phyloP scores from a whole-genome alignment of 2,888 invertebrate genomes.

The Rapana venosa region DNA sequence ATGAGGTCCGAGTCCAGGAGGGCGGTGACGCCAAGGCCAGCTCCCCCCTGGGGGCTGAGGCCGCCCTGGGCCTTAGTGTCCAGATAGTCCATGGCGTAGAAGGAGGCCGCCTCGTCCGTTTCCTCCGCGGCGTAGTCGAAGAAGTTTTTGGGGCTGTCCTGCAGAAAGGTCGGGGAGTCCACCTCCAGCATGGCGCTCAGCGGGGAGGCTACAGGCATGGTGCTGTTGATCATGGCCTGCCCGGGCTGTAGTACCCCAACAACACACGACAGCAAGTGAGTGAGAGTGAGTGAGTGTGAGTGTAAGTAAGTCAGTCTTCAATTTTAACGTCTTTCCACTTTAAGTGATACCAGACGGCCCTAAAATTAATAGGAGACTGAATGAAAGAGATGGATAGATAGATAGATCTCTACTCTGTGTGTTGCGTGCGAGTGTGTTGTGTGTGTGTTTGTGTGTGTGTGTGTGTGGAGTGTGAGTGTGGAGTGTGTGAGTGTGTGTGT shows the following conservation, averaged over 20 bases:
- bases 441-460: too few species aligned
- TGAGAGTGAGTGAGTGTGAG: too few species aligned
- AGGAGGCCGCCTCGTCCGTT: background rate
- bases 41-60: background rate
- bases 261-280: too few species aligned
- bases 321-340: too few species aligned
- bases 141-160: slow-evolving; percentile 13
- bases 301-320: too few species aligned
- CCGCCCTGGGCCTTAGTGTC: background rate
- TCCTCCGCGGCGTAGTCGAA: background rate
- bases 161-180: background rate
- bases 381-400: too few species aligned
- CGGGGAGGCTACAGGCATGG: slow-evolving; percentile 6
- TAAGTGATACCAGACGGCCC: too few species aligned
- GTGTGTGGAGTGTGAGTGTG: too few species aligned
- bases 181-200: background rate
- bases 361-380: too few species aligned
- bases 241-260: background rate
- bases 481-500: too few species aligned
- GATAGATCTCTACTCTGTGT: too few species aligned
- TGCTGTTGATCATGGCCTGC: slow-evolving; percentile 31
- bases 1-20: background rate
- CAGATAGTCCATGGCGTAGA: background rate
- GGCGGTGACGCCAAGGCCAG: background rate
- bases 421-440: too few species aligned